These are phyloP conservation scores for Pseudomugil gertrudae DNA, from an alignment of 2,797 vertebrate species.

Conservation along the genomic window DNA sequence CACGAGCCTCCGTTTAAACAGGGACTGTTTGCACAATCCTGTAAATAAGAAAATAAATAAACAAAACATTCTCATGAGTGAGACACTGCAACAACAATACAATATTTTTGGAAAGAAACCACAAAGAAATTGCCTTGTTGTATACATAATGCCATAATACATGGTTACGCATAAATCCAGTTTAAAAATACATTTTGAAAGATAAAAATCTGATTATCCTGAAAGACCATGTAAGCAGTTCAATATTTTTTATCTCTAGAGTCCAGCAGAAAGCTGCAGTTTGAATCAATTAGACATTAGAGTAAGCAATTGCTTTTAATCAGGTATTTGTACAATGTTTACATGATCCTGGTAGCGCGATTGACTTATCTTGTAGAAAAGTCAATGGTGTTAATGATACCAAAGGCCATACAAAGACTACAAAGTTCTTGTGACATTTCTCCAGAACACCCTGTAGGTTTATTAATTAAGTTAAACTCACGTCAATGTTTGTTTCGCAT, in stretches of 20 bases:
- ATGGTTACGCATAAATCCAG: not conserved
- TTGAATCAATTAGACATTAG: slow-evolving; percentile 83
- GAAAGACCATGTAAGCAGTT: slow-evolving; percentile 63
- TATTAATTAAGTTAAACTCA: slow-evolving; percentile 72
- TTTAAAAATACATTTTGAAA: slow-evolving; percentile 73
- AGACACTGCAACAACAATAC: not conserved
- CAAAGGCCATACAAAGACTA: slow-evolving; percentile 52
- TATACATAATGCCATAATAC: not conserved
- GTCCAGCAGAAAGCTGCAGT: slow-evolving; percentile 67
- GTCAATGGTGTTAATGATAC: slow-evolving; percentile 68
- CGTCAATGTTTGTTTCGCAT: slow-evolving; percentile 85
- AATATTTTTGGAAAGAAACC: too few species aligned
- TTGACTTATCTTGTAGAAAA: slow-evolving; percentile 59
- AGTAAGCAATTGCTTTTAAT: slow-evolving; percentile 73
- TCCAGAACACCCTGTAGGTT: slow-evolving; percentile 30
- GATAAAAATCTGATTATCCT: slow-evolving; percentile 57
- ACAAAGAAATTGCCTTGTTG: not conserved
- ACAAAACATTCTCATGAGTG: slow-evolving; percentile 1
- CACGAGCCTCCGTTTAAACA: slow-evolving; percentile 84
- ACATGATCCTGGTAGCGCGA: slow-evolving; percentile 63
- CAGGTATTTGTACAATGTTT: slow-evolving; percentile 72
- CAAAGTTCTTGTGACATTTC: slow-evolving; percentile 33
- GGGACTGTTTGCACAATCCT: slow-evolving; percentile 82
- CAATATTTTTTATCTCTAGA: slow-evolving; percentile 72
- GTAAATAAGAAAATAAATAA: slow-evolving; percentile 46